Evolutionary conservation across 2,797 vertebrate genomes (phyloP).

Genomic region (Channallabes apus): DNA sequence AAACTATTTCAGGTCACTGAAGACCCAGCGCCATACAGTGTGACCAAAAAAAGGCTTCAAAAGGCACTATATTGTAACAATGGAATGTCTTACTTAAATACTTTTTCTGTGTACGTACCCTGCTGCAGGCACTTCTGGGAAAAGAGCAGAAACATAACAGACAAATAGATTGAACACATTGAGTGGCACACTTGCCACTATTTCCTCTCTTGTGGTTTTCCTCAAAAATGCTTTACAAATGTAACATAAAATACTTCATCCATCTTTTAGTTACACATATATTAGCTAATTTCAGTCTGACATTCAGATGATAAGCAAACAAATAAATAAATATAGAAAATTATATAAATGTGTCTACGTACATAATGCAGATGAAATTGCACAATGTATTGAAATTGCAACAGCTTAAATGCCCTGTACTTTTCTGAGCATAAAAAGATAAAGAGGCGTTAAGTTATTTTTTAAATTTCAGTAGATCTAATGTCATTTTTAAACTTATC

Average conservation of each 20-base stretch:
- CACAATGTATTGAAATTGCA: constrained; percentile 24
- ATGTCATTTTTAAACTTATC: constrained; percentile 22
- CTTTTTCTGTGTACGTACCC: constrained; percentile 63
- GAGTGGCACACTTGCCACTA: constrained; percentile 44
- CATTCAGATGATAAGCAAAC: constrained; percentile 26
- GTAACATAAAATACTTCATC: constrained; percentile 62
- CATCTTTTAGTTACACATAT: constrained; percentile 56
- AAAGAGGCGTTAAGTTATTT: constrained; percentile 4
- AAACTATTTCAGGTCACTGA: constrained; percentile 64
- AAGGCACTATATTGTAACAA: constrained; percentile 62
- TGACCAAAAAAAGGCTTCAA: constrained; percentile 63
- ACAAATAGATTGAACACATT: constrained; percentile 59
- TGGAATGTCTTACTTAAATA: constrained; percentile 69
- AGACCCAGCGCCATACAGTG: constrained; percentile 51
- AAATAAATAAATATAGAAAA: constrained; percentile 1
- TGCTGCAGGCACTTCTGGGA: constrained; percentile 63
- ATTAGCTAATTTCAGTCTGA: constrained; percentile 31
- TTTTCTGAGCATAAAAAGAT: constrained; percentile 13
- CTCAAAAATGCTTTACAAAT: constrained; percentile 54
- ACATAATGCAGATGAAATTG: constrained; percentile 20
- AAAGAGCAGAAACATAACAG: constrained; percentile 54
- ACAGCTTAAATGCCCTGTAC: constrained; percentile 21
- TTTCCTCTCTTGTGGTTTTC: constrained; percentile 23
- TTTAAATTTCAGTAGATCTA: constrained; percentile 11
- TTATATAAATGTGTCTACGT: constrained; percentile 10